A percentile compares a stretch with the other conserved stretches of the same genome.
Evolutionary conservation across 2,113 vertebrate species (phyloP).

Genomic region (Cinclus mexicanus): DNA sequence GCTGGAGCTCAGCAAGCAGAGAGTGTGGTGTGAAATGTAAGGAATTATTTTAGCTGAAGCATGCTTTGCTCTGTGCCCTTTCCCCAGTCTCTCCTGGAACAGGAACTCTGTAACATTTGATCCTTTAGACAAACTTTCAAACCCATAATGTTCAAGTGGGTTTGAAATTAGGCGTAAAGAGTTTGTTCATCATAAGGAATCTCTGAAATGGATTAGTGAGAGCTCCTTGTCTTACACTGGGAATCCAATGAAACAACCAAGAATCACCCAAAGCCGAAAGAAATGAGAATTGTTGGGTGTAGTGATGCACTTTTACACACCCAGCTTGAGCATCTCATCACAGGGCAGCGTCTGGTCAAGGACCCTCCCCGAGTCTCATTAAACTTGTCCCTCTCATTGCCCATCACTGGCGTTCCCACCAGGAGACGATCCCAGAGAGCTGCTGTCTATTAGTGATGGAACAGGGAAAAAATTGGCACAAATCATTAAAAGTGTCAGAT

Average conservation of each 20-base stretch:
- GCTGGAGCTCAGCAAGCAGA: not conserved
- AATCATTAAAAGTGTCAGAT: not conserved
- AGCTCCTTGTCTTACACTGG: not conserved
- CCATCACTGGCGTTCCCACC: not conserved
- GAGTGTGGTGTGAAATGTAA: not conserved
- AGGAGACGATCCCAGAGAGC: not conserved
- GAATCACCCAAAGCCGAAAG: not conserved
- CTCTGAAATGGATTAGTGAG: not conserved
- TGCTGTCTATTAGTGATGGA: not conserved
- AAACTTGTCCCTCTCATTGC: not conserved
- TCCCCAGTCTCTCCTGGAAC: not conserved
- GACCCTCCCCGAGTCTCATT: not conserved
- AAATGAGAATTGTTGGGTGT: not conserved
- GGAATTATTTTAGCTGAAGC: not conserved
- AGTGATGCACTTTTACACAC: not conserved
- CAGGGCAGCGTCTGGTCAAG: not conserved
- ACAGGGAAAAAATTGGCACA: not conserved
- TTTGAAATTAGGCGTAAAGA: slow-evolving; percentile 31
- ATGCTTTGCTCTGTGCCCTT: not conserved
- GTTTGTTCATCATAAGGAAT: not conserved
- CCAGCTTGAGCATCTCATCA: not conserved
- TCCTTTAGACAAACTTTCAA: slow-evolving; percentile 13
- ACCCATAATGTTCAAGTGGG: not conserved
- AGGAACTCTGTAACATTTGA: not conserved
- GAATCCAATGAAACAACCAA: not conserved